Base-by-base conservation (phyloP, 2,113 vertebrate genomes). In the Colinus virginianus region DNA sequence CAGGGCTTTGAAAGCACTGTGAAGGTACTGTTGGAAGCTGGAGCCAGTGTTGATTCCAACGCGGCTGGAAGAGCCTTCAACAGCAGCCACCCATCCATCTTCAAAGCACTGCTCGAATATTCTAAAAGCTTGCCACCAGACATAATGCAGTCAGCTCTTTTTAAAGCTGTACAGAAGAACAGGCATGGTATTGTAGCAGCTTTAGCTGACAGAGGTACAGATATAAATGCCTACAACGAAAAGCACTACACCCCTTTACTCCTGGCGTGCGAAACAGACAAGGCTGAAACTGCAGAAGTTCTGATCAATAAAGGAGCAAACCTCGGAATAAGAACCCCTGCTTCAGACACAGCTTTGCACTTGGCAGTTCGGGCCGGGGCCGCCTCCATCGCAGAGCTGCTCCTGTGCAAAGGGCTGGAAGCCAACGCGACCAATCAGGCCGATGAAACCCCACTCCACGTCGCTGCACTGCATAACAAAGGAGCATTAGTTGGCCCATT, bases 121-220 rank as follows among this genome's bases (percentile, higher is more conserved):
- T 93, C 93, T 43, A 95, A 90, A 94, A 95, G 84, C 42, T 53
- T 98, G 83, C 80, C 97, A 10, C 51, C 95, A 25, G 91, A 97
- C 9, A 75, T 88, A 11, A 89, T 95, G 78, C 63, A 96, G n/a
- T 91, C 93, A 11, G 95, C 96, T 70, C 97, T 98, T 81, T 98
- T 98, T 61, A 97, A 97, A 97, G 98, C 98, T n/a, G 97, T 98
- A n/a, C 82, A 96, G 91, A 95, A 97, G 80, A 98, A 98, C 64
- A 89, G 97, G 43, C 96, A 88, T 4, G 74, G 45, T 16, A 76
- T 91, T 12, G 88, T 98, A 34, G 95, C 93, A 14, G 90, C 96
- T 88, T 95, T 98, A 68, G 92, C 96, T 56, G 97, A 98, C 49
- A 96, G 85, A 28, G 98, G 98, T 15, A 93, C 90, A 15, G 95